Evolutionary conservation across 2,888 invertebrate species (phyloP).

Genomic region (Apeira syringaria): DNA sequence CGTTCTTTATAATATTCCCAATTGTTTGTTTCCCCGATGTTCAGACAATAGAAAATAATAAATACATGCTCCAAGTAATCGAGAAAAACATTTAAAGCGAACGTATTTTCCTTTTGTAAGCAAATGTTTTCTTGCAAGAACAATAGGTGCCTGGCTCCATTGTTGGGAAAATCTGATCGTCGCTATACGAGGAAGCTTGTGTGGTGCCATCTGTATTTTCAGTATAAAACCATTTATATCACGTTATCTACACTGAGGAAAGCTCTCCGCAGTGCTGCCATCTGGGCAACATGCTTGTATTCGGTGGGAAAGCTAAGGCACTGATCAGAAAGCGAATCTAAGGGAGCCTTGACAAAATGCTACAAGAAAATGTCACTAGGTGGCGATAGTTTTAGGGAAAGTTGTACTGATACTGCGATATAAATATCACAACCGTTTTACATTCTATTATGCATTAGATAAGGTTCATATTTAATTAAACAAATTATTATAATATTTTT

Average conservation of each 20-base stretch:
- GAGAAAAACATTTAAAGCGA: background rate
- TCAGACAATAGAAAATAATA: no score
- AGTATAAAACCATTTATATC: background rate
- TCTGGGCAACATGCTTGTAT: background rate
- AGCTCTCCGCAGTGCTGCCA: slow-evolving; percentile 10
- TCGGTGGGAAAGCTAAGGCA: slow-evolving; percentile 1
- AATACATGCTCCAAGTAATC: background rate
- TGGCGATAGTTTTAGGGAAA: slow-evolving; percentile 5
- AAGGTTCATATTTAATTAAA: no score
- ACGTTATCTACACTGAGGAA: background rate
- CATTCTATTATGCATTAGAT: no score
- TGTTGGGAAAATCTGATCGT: background rate
- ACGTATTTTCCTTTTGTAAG: background rate
- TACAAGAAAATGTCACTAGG: slow-evolving; percentile 5
- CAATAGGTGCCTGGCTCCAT: background rate
- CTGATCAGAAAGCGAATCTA: no score
- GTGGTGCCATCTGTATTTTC: slow-evolving; percentile 14
- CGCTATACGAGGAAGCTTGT: background rate
- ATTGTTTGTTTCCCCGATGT: no score
- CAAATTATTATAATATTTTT: no score
- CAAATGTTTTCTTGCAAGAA: background rate
- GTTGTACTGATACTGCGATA: no score
- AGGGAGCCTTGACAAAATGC: no score
- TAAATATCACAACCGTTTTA: no score
- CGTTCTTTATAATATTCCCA: no score